Base-by-base conservation (phyloP, 2,797 vertebrate genomes). In the Muscicapa comitata region DNA sequence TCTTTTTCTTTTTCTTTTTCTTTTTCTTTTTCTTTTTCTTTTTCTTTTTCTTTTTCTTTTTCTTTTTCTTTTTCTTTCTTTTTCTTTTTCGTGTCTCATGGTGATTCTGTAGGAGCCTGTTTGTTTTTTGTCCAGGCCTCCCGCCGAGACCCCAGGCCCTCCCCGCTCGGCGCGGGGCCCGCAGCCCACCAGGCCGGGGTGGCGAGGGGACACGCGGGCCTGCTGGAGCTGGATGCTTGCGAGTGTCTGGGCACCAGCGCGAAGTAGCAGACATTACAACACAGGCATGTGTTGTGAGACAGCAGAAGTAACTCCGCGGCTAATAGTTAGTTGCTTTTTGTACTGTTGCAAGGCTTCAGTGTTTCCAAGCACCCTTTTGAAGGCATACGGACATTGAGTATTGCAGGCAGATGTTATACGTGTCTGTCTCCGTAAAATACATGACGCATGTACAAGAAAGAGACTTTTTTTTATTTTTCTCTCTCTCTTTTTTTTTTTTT, bases 151-250 rank as follows among this genome's bases (percentile, higher is more conserved):
- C 35, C 8, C 6, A 6, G 20, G 40, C 19, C 1, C 51, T 37
- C 10, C 18, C 25, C 9, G 19, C 5, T 4, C 29, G 2, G 3
- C 23, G 0, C 19, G 4, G 16, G 11, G 29, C 5, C 29, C 4
- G 1, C 25, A 10, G 57, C 51, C 10, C 35, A 0, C 28, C 51
- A 12, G 6, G 1, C 9, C 38, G 2, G n/a, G 4, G 20, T 0
- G 1, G 20, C 2, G 3, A 28, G 40, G 37, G 31, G 28, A 9
- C 9, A 0, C 3, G 1, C 16, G 16, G 3, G 35, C n/a, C 33
- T 33, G 40, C 38, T 16, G 51, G 38, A 50, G 28, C n/a, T 50
- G 42, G 37, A 26, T 8, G 16, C 17, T 18, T 4, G 10, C 15
- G 15, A 29, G 35, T 8, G 43, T 47, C 31, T 9, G 24, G 42